Evolutionary conservation across 2,113 vertebrate genomes (phyloP), one percentile per base, ranked within the genome.

Genomic region (Epinephelus fuscoguttatus): DNA sequence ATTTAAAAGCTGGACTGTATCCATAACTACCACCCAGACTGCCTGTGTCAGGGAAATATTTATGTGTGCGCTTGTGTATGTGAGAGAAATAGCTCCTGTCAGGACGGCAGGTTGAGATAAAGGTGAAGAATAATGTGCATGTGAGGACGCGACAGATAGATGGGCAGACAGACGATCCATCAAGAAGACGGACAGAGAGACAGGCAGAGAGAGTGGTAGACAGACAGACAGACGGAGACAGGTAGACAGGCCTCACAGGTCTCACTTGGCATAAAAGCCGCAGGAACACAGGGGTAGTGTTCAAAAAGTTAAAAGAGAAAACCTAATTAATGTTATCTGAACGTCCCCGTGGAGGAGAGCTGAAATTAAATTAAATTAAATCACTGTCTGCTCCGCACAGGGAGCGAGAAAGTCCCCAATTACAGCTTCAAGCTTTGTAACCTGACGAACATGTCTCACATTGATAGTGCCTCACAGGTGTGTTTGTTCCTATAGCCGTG

Each of bases 281-380:
- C 57, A 27, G 80, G 85, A 87, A 78, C 70, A 80, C 59, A n/a
- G 73, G 71, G 40, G 71, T 49, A 23, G 80, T 19, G 60, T 70
- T 75, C 13, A 27, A 70, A 74, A 83, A 82, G 76, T 88, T 89
- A 81, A 90, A 87, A 92, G 88, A 87, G 84, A 89, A 90, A 92
- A 87, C 63, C 86, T 87, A 90, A 92, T 90, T 86, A 89, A 85
- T 84, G 87, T 90, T 90, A 89, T 92, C 91, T 68, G 75, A 69
- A 21, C 30, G 71, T 87, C 80, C 80, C 86, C 0, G 64, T 14
- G 77, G 84, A 87, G 59, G n/a, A 67, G 64, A 84, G 84, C 12
- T 14, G 45, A 80, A 89, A 90, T 84, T 55, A 75, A 89, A 88
- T 86, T 57, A 86, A 84, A 87, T 89, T 55, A 85, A 89, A 90